Evolutionary conservation across 2,113 vertebrate species (phyloP).

Genomic region (Phrynosoma platyrhinos): DNA sequence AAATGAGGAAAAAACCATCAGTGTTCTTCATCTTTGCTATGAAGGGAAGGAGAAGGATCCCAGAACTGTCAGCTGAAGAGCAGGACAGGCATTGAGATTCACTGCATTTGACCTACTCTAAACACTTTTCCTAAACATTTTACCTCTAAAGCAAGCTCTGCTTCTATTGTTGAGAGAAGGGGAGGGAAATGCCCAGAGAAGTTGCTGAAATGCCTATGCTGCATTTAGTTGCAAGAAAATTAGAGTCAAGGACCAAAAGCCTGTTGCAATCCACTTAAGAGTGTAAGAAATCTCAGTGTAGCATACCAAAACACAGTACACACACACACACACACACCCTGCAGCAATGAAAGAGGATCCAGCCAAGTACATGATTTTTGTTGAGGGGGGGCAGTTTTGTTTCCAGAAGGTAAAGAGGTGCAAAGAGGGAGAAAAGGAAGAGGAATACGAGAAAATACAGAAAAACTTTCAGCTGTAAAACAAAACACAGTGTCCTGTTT

Average conservation of each 20-base stretch:
- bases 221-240: slow-evolving; percentile 7
- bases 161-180: slow-evolving; percentile 50
- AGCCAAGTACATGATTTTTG: slow-evolving; percentile 37
- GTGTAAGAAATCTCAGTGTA: slow-evolving; percentile 44
- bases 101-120: slow-evolving; percentile 21
- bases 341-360: background rate
- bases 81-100: slow-evolving; percentile 33
- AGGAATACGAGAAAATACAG: slow-evolving; percentile 54
- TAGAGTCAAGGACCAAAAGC: slow-evolving; percentile 34
- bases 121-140: slow-evolving; percentile 12
- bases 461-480: slow-evolving; percentile 72
- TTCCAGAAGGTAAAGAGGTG: slow-evolving; percentile 58
- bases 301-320: slow-evolving; percentile 7
- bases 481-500: slow-evolving; percentile 62
- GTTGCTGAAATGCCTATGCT: background rate
- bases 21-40: slow-evolving; percentile 17
- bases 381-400: slow-evolving; percentile 26
- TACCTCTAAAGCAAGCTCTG: slow-evolving; percentile 40
- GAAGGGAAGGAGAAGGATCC: background rate
- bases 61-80: slow-evolving; percentile 1
- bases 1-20: background rate
- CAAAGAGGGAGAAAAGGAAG: slow-evolving; percentile 19
- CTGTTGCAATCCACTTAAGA: slow-evolving; percentile 43
- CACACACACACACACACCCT: background rate
- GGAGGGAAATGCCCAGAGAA: background rate